phyloP scores from a whole-genome alignment of 2,888 invertebrate genomes.

The Hermaeophaga mercurialis region DNA sequence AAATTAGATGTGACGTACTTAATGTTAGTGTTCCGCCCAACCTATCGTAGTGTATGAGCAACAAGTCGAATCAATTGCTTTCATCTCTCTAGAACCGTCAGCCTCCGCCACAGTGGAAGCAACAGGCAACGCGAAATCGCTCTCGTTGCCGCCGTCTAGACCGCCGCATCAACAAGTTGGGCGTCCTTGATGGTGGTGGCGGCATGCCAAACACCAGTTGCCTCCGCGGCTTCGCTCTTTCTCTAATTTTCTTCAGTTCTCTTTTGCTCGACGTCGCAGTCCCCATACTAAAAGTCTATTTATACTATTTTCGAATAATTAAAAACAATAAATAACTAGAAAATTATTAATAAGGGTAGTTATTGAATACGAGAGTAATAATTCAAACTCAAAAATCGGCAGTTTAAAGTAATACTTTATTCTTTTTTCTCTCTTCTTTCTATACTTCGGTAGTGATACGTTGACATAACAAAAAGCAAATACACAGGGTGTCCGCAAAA shows the following conservation, averaged over 20 bases:
- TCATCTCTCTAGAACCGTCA: neutral
- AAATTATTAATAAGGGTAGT: too few species aligned
- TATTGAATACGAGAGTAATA: too few species aligned
- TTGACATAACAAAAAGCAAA: too few species aligned
- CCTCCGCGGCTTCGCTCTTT: slow-evolving; percentile 6
- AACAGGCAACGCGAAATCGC: slow-evolving; percentile 17
- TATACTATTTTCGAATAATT: too few species aligned
- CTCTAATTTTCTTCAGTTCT: slow-evolving; percentile 4
- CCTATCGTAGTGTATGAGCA: neutral
- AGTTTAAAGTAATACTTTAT: too few species aligned
- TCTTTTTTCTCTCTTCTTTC: too few species aligned
- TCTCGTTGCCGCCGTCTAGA: slow-evolving; percentile 19
- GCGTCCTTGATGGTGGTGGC: slow-evolving; percentile 19
- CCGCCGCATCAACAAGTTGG: slow-evolving; percentile 24
- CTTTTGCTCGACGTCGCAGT: neutral
- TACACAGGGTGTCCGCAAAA: too few species aligned
- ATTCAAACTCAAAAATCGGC: too few species aligned
- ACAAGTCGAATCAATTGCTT: slow-evolving; percentile 17
- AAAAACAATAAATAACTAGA: too few species aligned
- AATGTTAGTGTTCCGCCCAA: neutral
- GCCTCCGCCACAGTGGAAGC: slow-evolving; percentile 8
- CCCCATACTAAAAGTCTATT: too few species aligned
- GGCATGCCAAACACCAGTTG: slow-evolving; percentile 24
- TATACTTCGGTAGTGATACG: too few species aligned
- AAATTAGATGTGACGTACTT: too few species aligned